These are phyloP conservation scores for Phainopepla nitens DNA, from an alignment of 2,113 vertebrate species.

Conservation along the genomic window DNA sequence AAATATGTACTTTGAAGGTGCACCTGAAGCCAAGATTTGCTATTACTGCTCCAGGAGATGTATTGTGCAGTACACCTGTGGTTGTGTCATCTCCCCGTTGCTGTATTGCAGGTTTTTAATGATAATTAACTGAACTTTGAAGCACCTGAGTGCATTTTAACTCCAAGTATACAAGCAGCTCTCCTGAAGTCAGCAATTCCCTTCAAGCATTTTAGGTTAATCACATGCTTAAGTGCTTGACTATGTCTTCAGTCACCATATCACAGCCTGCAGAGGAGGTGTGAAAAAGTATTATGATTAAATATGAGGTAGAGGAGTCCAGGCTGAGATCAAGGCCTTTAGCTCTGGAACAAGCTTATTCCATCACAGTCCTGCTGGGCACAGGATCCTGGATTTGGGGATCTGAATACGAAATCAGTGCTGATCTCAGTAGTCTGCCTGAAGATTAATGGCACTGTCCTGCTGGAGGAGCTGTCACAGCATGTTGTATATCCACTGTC, in stretches of 20 bases:
- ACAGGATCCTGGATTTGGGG: not conserved
- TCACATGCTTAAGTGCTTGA: not conserved
- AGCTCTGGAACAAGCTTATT: not conserved
- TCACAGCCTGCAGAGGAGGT: not conserved
- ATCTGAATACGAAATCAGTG: not conserved
- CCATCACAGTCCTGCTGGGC: not conserved
- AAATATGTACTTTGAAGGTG: not conserved
- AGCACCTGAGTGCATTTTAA: not conserved
- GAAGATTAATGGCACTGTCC: conserved; percentile 1
- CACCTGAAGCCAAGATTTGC: not conserved
- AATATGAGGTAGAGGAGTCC: not conserved
- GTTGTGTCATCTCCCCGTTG: not conserved
- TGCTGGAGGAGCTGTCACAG: not conserved
- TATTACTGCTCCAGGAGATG: not conserved
- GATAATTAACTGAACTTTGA: not conserved
- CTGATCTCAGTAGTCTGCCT: not conserved
- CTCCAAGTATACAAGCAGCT: not conserved
- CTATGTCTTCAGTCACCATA: not conserved
- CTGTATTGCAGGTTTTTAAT: not conserved
- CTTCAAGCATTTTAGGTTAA: conserved; percentile 5
- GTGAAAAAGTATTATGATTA: not conserved
- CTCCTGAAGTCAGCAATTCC: not conserved
- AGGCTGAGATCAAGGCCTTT: not conserved
- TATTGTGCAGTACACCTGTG: not conserved
- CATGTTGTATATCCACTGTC: not conserved